Evolutionary conservation across 2,888 invertebrate species (phyloP), one percentile per base, ranked within the genome.

Genomic region (Drosophila rubida): DNA sequence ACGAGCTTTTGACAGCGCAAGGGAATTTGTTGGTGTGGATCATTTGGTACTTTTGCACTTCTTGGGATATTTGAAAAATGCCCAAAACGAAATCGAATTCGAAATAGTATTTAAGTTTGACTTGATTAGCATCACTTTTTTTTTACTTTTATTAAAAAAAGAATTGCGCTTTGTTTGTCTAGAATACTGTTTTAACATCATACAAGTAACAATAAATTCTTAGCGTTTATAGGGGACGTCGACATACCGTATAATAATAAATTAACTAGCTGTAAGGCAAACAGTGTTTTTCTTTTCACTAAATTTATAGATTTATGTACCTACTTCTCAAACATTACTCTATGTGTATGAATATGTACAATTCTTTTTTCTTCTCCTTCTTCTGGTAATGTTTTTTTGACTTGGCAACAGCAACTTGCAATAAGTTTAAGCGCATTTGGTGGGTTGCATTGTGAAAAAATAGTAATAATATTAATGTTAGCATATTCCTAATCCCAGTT

Each of bases 101-200:
- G 4, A n/a, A n/a, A n/a, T 1, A 11, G 16, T 44, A 35, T 45
- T 14, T 14, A 49, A 11, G 11, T 32, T 22, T n/a, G n/a, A 6
- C 8, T 11, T 35, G 13, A 23, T 14, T 41, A 50, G 37, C 42
- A 67, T 84, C 59, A 84, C 27, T 46, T 77, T 78, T 42, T 53
- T 54, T 66, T 35, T 48, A 64, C 50, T 30, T 58, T 45, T 45
- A 32, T 8, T 63, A 66, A 54, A 71, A 55, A 19, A 46, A 54
- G 8, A 61, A 75, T 74, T 78, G 61, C 69, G 62, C 61, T 68
- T 75, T 70, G 77, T 57, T 72, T 63, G 60, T 81, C 79, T 84
- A 77, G 75, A 86, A 86, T 86, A 86, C 87, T 88, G 87, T 30
- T 60, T 70, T 60, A 78, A 71, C 23, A 67, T 71, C 67, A 68